These are phyloP conservation scores for Rhodeus uyekii DNA, from an alignment of 2,797 vertebrate species.

Conservation along the genomic window DNA sequence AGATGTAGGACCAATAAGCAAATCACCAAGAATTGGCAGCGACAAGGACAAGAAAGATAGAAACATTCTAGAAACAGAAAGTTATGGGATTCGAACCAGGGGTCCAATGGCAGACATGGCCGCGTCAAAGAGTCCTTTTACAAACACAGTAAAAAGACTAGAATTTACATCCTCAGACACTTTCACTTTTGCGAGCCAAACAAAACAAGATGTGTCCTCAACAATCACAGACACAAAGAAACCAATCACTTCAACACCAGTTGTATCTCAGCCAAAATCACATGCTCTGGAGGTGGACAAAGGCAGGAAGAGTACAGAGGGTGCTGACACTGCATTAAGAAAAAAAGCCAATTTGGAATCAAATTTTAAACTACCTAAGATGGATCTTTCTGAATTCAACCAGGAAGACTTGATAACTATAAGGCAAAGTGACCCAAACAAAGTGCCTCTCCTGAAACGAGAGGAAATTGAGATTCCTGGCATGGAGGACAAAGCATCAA, in stretches of 20 bases:
- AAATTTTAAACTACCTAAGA: conserved; percentile 71
- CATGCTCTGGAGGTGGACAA: conserved; percentile 31
- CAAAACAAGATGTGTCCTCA: conserved; percentile 36
- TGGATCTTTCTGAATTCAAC: conserved; percentile 57
- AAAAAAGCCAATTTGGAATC: conserved; percentile 53
- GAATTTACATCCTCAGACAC: conserved; percentile 50
- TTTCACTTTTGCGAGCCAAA: conserved; percentile 21
- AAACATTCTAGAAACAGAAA: conserved; percentile 57
- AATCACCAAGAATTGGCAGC: conserved; percentile 61
- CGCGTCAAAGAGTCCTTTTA: conserved; percentile 51
- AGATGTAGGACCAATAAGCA: conserved; percentile 56
- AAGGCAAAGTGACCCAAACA: conserved; percentile 51
- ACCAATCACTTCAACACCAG: conserved; percentile 32
- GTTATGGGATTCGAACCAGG: conserved; percentile 61
- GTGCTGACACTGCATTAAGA: conserved; percentile 25
- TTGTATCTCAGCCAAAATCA: conserved; percentile 48
- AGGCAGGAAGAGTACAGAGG: conserved; percentile 4
- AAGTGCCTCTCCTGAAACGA: conserved; percentile 69
- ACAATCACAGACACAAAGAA: conserved; percentile 28
- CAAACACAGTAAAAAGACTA: conserved; percentile 47
- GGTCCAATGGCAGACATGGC: conserved; percentile 62
- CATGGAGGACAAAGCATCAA: conserved; percentile 55
- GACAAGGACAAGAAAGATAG: conserved; percentile 67
- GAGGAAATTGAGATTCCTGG: conserved; percentile 68
- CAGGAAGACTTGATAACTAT: conserved; percentile 59